These are phyloP conservation scores for Eilema caniola DNA, from an alignment of 2,888 invertebrate genomes.

Conservation along the genomic window DNA sequence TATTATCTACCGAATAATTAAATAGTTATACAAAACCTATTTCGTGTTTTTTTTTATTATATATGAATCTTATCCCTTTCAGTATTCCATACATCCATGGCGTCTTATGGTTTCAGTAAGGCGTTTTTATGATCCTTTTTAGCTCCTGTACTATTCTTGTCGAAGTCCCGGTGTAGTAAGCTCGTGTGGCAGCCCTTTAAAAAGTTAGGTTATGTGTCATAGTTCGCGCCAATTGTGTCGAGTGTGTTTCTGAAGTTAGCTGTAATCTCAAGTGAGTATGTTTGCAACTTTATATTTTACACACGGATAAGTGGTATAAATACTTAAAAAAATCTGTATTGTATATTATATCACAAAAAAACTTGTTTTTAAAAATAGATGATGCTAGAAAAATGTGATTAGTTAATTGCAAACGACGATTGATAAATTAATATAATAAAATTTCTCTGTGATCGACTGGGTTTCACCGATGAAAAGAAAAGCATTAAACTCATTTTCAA, in stretches of 20 bases:
- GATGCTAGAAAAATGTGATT: too few species aligned
- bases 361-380: too few species aligned
- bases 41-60: too few species aligned
- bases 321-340: too few species aligned
- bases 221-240: slow-evolving; percentile 69
- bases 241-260: slow-evolving; percentile 46
- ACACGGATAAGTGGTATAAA: not conserved
- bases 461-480: too few species aligned
- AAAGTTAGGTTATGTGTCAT: slow-evolving; percentile 69
- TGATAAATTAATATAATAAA: too few species aligned
- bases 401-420: too few species aligned
- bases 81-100: slow-evolving; percentile 24
- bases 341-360: too few species aligned
- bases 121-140: slow-evolving; percentile 70
- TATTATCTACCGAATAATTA: too few species aligned
- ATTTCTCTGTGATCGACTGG: too few species aligned
- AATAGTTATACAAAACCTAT: too few species aligned
- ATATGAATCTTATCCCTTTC: slow-evolving; percentile 7
- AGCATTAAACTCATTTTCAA: too few species aligned
- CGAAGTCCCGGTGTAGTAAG: slow-evolving; percentile 61
- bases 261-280: slow-evolving; percentile 42
- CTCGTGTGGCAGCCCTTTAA: slow-evolving; percentile 63
- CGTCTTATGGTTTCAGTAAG: slow-evolving; percentile 60
- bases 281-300: not conserved
- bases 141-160: slow-evolving; percentile 75